A percentile compares a stretch with the other conserved stretches of the same genome.
phyloP scores from a whole-genome alignment of 2,888 invertebrate genomes.

The Meteorus colon region DNA sequence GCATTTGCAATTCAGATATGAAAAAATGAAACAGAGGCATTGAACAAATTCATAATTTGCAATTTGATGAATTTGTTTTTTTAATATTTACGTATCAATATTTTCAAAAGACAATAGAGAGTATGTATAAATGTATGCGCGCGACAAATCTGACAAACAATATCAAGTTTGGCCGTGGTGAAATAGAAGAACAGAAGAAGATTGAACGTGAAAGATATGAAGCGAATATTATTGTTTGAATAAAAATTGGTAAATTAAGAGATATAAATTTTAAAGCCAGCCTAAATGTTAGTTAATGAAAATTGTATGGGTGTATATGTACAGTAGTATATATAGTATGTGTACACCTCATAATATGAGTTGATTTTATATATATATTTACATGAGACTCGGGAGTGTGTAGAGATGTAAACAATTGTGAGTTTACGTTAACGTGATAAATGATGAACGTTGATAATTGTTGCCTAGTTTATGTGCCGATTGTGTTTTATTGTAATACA shows the following conservation, averaged over 20 bases:
- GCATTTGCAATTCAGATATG: neutral
- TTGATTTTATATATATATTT: slow-evolving; percentile 62
- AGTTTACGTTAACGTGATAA: slow-evolving; percentile 62
- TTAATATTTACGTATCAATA: slow-evolving; percentile 11
- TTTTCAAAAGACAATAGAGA: slow-evolving; percentile 13
- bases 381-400: slow-evolving; percentile 53
- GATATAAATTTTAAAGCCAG: slow-evolving; percentile 46
- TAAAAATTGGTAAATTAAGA: slow-evolving; percentile 15
- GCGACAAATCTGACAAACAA: neutral
- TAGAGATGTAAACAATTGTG: slow-evolving; percentile 58
- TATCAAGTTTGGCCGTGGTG: neutral
- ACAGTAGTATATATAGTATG: slow-evolving; percentile 42
- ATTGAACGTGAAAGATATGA: slow-evolving; percentile 33
- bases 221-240: slow-evolving; percentile 36
- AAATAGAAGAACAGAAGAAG: slow-evolving; percentile 18
- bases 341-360: slow-evolving; percentile 56
- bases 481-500: slow-evolving; percentile 60
- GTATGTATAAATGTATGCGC: neutral
- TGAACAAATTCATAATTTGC: neutral
- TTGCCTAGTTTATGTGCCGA: slow-evolving; percentile 69
- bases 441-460: slow-evolving; percentile 67
- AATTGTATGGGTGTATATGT: slow-evolving; percentile 47
- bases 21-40: neutral
- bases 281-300: slow-evolving; percentile 57
- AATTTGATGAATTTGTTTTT: neutral